Conservation (phyloP, 2,888 invertebrate species). For the Stictocephala bisonia region DNA sequence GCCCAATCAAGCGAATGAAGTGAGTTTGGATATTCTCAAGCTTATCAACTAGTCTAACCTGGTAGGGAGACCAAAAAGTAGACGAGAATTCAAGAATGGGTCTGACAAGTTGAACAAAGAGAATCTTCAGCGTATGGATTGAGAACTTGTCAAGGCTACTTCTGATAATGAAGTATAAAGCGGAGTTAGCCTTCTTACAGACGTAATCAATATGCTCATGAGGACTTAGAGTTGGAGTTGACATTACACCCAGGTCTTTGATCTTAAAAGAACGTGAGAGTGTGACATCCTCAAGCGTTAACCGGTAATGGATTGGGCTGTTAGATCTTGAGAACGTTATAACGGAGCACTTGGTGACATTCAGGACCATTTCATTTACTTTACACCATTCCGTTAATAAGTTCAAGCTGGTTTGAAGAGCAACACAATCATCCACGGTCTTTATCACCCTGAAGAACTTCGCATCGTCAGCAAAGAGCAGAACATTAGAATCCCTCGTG, state of each 20-base stretch:
- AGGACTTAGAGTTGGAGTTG: neutral
- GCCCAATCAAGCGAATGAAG: no score
- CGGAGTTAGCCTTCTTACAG: neutral
- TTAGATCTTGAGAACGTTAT: no score
- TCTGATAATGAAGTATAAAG: neutral
- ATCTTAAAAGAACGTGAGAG: neutral
- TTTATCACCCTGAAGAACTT: neutral
- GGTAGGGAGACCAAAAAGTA: neutral
- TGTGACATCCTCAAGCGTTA: no score
- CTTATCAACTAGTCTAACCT: no score
- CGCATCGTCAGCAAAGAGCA: slow-evolving; percentile 8
- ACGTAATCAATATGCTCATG: neutral
- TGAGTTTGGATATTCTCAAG: no score
- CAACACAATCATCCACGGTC: neutral
- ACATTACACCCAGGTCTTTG: neutral
- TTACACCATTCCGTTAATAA: neutral
- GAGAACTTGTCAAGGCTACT: neutral
- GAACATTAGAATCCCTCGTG: neutral
- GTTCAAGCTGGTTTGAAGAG: neutral
- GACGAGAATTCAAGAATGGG: neutral
- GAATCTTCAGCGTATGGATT: no score
- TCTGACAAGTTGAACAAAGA: neutral
- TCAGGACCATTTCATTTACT: neutral
- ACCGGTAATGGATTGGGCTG: no score
- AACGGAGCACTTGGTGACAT: neutral